Evolutionary conservation across 2,113 vertebrate species (phyloP), one percentile per base, ranked within the genome.

Genomic region (Alligator sinensis): DNA sequence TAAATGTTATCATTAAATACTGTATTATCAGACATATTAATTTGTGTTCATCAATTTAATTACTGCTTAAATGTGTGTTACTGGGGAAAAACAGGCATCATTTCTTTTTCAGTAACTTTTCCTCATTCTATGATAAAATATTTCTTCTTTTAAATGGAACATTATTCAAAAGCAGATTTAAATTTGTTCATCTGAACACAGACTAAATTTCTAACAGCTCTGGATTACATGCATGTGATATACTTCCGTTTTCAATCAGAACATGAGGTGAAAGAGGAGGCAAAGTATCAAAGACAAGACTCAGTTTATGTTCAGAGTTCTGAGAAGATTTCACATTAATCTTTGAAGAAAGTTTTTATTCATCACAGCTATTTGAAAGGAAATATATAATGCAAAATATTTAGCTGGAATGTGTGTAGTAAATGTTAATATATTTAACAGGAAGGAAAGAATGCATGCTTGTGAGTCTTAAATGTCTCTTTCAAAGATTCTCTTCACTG

Each of bases 301-400:
- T 80, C 47, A 58, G 6, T 24, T 80, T 66, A 70, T 60, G 55
- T 47, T 47, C 77, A 83, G 58, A 81, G 74, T 80, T 92, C 16
- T 9, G 58, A 80, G 74, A 74, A 63, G 5, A 18, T 86, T 91
- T 84, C 62, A 34, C 18, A 70, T 92, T 81, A 76, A 57, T 89
- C 60, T 80, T 92, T 95, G 80, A 91, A 90, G 77, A 93, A 70
- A 85, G 25, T 54, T 90, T 88, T 72, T 84, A 68, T 82, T 62
- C 89, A 47, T 47, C 34, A 76, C 27, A 25, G 13, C 22, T 80
- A 74, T 84, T 16, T 91, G 70, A 83, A 84, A 90, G 3, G 66
- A 80, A 95, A 83, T 58, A 47, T 47, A 58, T 3, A 79, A 81
- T 68, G 47, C 70, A 57, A 79, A 58, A 83, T 24, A 47, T 64